Evolutionary conservation across 2,888 invertebrate species (phyloP).

Genomic region (Abrostola triplasia): DNA sequence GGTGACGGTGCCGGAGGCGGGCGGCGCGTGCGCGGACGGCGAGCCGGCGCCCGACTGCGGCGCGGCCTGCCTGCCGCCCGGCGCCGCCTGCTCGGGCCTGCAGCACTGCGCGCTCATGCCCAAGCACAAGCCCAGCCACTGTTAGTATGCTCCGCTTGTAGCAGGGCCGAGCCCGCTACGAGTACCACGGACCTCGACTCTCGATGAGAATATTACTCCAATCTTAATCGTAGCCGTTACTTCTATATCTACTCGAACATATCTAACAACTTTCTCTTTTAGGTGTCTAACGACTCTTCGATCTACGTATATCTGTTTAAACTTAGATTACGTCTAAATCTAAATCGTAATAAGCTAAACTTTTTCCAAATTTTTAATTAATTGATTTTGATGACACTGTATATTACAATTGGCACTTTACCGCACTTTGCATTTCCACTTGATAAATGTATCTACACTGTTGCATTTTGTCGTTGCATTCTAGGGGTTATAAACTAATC

Average conservation of each 20-base stretch:
- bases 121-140: slow-evolving; percentile 90
- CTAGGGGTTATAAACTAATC: slow-evolving; percentile 60
- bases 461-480: slow-evolving; percentile 83
- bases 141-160: slow-evolving; percentile 89
- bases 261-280: slow-evolving; percentile 54
- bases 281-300: slow-evolving; percentile 42
- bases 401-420: slow-evolving; percentile 75
- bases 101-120: slow-evolving; percentile 92
- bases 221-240: slow-evolving; percentile 36
- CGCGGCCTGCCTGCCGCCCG: slow-evolving; percentile 78
- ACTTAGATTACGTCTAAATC: slow-evolving; percentile 48
- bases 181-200: slow-evolving; percentile 25
- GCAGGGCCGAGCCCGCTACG: slow-evolving; percentile 4
- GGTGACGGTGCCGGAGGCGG: slow-evolving; percentile 90
- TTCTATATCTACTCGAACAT: slow-evolving; percentile 50
- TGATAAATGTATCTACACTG: slow-evolving; percentile 77
- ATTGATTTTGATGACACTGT: slow-evolving; percentile 68
- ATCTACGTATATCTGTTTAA: slow-evolving; percentile 35
- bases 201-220: slow-evolving; percentile 14
- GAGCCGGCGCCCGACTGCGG: slow-evolving; percentile 62
- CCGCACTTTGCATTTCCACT: slow-evolving; percentile 81
- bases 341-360: slow-evolving; percentile 52
- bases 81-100: slow-evolving; percentile 81
- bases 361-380: slow-evolving; percentile 69
- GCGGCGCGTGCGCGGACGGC: slow-evolving; percentile 68